Evolutionary conservation across 2,888 invertebrate genomes (phyloP).

Genomic region (Coenonympha arcania): DNA sequence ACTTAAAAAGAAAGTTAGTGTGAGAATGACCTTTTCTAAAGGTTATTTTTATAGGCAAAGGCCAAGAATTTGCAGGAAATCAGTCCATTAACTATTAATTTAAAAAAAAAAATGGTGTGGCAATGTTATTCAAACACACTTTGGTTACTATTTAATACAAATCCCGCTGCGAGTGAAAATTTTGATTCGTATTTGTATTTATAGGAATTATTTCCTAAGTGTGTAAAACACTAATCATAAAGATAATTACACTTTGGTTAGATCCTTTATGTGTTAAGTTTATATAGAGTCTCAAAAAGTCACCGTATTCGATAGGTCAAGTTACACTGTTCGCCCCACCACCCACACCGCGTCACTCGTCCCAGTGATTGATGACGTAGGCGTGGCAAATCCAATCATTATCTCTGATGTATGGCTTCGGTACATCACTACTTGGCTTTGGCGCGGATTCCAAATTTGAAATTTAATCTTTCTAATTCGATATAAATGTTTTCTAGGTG

Average conservation of each 20-base stretch:
- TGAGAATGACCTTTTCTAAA: no score
- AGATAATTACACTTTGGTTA: neutral
- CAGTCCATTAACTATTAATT: no score
- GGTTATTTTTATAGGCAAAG: no score
- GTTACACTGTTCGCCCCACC: slow-evolving; percentile 37
- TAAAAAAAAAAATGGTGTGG: no score
- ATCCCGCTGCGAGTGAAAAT: no score
- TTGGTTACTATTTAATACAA: no score
- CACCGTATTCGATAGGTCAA: slow-evolving; percentile 42
- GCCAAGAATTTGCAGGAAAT: no score
- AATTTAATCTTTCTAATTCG: slow-evolving; percentile 7
- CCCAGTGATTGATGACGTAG: slow-evolving; percentile 71
- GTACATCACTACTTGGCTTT: slow-evolving; percentile 56
- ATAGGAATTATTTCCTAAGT: no score
- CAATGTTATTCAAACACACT: no score
- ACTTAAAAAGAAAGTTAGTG: no score
- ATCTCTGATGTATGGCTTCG: slow-evolving; percentile 70
- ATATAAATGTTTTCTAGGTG: neutral
- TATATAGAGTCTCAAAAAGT: slow-evolving; percentile 5
- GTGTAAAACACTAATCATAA: no score
- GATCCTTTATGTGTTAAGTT: neutral
- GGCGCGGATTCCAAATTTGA: slow-evolving; percentile 12
- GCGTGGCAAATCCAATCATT: slow-evolving; percentile 74
- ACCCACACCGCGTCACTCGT: slow-evolving; percentile 55
- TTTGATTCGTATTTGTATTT: no score